Conservation (phyloP, 2,113 vertebrate species). For the Coracopsis vasa region DNA sequence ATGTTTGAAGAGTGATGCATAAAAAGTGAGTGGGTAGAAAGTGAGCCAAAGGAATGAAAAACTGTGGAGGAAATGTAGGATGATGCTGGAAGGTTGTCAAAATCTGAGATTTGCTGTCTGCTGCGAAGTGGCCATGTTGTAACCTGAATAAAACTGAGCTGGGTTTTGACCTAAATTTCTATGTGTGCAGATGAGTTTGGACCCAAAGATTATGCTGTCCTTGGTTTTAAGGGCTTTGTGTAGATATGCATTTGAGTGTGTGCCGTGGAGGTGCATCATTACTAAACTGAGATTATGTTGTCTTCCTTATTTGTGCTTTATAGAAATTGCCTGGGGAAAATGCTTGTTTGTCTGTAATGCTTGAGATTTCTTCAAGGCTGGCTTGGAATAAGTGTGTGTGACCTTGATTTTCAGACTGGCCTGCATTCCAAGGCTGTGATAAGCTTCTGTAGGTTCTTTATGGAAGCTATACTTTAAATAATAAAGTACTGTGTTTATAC, state of each 20-base stretch:
- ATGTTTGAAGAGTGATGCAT: slow-evolving; percentile 26
- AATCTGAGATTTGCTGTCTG: slow-evolving; percentile 22
- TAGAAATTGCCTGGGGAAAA: background rate
- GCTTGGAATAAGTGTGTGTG: fast-evolving
- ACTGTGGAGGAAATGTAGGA: slow-evolving; percentile 44
- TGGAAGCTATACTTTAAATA: background rate
- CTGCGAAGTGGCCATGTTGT: slow-evolving; percentile 15
- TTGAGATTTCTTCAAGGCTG: background rate
- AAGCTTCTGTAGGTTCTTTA: background rate
- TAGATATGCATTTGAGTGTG: background rate
- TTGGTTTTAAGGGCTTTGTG: background rate
- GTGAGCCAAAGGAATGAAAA: slow-evolving; percentile 55
- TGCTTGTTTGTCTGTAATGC: background rate
- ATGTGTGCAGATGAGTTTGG: background rate
- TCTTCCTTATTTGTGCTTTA: background rate
- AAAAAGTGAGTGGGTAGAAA: slow-evolving; percentile 49
- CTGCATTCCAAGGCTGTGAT: background rate
- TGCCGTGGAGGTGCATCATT: background rate
- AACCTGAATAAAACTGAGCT: slow-evolving; percentile 23
- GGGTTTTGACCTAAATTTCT: slow-evolving; percentile 37
- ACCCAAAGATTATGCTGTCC: background rate
- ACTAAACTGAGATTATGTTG: background rate
- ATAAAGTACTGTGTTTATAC: background rate
- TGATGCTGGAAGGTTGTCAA: slow-evolving; percentile 56
- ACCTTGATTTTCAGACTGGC: slow-evolving; percentile 19